Evolutionary conservation across 2,888 invertebrate species (phyloP).

Genomic region (Zaprionus obscuricornis): DNA sequence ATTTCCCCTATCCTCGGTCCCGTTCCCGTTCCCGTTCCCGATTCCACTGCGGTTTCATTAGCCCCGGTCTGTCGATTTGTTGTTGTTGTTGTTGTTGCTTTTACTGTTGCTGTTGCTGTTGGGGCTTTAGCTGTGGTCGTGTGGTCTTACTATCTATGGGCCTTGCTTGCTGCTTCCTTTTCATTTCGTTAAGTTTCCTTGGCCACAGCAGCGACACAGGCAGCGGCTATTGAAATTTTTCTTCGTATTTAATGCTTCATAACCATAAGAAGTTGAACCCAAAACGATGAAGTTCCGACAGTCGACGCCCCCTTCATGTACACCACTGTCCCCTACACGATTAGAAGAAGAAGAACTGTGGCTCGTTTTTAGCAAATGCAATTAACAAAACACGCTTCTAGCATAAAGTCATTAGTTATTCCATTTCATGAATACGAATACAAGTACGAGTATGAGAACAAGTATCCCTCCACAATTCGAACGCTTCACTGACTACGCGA

Average conservation of each 20-base stretch:
- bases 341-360: constrained; percentile 36
- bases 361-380: constrained; percentile 75
- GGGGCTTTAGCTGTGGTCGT: constrained; percentile 47
- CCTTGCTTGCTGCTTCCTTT: constrained; percentile 45
- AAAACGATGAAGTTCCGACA: constrained; percentile 20
- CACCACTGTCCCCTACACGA: constrained; percentile 5
- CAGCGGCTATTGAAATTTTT: constrained; percentile 68
- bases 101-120: constrained; percentile 8
- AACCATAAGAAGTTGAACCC: constrained; percentile 52
- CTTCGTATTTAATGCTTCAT: constrained; percentile 51
- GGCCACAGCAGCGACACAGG: constrained; percentile 70
- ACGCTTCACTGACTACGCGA: constrained; percentile 61
- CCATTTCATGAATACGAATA: constrained; percentile 72
- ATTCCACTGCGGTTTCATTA: constrained; percentile 75
- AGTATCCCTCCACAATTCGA: constrained; percentile 64
- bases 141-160: constrained; percentile 42
- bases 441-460: no score
- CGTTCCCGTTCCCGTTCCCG: constrained; percentile 26
- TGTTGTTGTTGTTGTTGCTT: constrained; percentile 29
- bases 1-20: background rate
- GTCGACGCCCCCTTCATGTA: background rate
- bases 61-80: constrained; percentile 61
- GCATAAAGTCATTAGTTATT: constrained; percentile 78
- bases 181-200: constrained; percentile 72
- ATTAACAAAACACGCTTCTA: constrained; percentile 76